phyloP scores from a whole-genome alignment of 2,113 vertebrate species.

The Tupaia tana region DNA sequence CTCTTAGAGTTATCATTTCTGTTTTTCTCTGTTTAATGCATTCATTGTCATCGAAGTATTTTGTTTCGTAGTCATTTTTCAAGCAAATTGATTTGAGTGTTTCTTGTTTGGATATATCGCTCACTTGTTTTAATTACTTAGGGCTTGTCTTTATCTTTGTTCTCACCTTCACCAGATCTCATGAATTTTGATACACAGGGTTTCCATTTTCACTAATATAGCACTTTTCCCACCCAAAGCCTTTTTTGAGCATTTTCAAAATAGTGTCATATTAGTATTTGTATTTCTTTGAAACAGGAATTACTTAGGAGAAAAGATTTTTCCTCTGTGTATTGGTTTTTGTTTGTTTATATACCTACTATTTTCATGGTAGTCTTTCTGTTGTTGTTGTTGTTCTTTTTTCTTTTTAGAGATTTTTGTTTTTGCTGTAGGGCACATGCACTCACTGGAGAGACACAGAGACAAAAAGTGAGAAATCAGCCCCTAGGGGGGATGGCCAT shows the following conservation, averaged over 20 bases:
- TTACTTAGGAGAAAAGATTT: conserved; percentile 7
- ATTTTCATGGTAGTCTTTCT: background rate
- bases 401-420: no score
- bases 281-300: background rate
- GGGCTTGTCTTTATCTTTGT: background rate
- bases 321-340: background rate
- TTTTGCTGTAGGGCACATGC: no score
- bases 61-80: background rate
- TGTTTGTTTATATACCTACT: background rate
- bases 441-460: no score
- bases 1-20: background rate
- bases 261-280: background rate
- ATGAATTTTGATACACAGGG: background rate
- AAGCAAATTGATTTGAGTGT: background rate
- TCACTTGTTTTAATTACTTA: background rate
- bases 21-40: background rate
- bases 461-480: no score
- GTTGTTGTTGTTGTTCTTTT: no score
- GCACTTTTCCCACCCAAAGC: background rate
- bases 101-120: background rate
- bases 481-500: no score
- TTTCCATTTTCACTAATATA: conserved; percentile 15
- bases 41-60: background rate
- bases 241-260: conserved; percentile 4
- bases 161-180: background rate